Evolutionary conservation across 2,888 invertebrate genomes (phyloP).

Genomic region (Phragmatobia fuliginosa): DNA sequence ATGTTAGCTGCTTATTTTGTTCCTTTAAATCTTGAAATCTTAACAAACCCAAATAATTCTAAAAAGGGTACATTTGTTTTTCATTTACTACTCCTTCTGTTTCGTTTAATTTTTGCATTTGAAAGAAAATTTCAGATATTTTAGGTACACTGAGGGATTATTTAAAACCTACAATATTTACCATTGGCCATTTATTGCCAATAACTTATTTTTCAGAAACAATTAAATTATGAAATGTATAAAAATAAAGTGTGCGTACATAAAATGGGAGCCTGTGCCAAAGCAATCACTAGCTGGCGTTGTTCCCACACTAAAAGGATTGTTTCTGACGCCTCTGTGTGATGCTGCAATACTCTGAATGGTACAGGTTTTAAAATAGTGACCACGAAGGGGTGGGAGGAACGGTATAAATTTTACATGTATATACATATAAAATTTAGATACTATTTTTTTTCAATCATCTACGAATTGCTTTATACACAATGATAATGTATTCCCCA

Average conservation of each 20-base stretch:
- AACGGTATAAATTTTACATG: no score
- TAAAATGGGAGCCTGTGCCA: slow-evolving; percentile 56
- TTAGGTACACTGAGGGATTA: not conserved
- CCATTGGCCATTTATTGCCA: no score
- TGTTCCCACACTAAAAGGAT: slow-evolving; percentile 64
- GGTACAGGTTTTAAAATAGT: not conserved
- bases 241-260: slow-evolving; percentile 11
- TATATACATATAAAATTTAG: no score
- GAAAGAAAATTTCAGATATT: not conserved
- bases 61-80: no score
- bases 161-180: not conserved
- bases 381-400: no score
- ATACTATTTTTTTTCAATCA: no score
- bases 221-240: not conserved
- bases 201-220: not conserved
- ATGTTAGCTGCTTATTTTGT: no score
- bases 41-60: no score
- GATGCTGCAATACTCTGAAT: slow-evolving; percentile 20
- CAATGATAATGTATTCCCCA: no score
- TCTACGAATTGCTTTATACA: no score
- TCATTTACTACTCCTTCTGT: no score
- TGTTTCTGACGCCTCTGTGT: slow-evolving; percentile 48
- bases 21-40: no score
- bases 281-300: slow-evolving; percentile 62
- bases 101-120: not conserved